Percentiles rank a stretch among this genome's conserved stretches.
phyloP scores from a whole-genome alignment of 2,113 vertebrate species.

The Progne subis region DNA sequence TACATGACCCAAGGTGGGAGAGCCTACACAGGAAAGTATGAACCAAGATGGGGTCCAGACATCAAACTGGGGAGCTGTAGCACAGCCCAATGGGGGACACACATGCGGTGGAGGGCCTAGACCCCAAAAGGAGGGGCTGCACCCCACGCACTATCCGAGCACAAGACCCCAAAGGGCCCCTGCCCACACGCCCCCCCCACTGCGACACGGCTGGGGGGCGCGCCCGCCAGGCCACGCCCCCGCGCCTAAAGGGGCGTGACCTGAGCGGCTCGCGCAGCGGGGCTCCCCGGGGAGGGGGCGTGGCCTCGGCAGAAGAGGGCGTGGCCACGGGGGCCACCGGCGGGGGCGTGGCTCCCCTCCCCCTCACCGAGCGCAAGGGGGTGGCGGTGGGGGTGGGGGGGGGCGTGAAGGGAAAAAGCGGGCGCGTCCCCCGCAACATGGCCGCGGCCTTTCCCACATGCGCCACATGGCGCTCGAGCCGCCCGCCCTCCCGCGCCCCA shows the following conservation, averaged over 20 bases:
- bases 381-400: too few relatives aligned
- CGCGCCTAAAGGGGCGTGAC: not conserved
- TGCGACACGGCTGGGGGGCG: not conserved
- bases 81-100: not conserved
- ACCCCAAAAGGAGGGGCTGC: not conserved
- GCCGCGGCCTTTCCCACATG: not conserved
- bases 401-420: not conserved
- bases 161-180: not conserved
- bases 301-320: not conserved
- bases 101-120: accelerated
- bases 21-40: too few relatives aligned
- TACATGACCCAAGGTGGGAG: not conserved
- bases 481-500: not conserved
- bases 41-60: not conserved
- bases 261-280: not conserved
- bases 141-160: not conserved
- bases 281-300: not conserved
- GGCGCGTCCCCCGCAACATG: not conserved
- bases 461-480: not conserved
- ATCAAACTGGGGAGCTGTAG: not conserved
- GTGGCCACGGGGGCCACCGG: not conserved
- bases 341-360: not conserved
- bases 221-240: not conserved
- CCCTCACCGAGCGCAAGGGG: not conserved
- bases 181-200: accelerated